These are phyloP conservation scores for Euborellia annulipes DNA, from an alignment of 1,140 invertebrate species.

Conservation along the genomic window DNA sequence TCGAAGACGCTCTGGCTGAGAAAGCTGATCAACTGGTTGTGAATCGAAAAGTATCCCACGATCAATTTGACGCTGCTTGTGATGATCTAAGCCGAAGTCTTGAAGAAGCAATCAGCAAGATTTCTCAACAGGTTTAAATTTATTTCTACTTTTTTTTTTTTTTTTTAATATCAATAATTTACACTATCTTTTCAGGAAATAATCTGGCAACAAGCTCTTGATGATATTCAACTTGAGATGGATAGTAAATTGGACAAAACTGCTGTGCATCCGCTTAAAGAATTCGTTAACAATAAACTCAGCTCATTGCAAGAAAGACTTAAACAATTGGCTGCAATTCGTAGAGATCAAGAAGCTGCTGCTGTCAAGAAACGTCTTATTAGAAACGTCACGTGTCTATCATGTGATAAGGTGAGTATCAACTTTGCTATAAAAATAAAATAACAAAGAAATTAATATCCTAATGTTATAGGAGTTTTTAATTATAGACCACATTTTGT, in stretches of 20 bases:
- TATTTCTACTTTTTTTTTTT: slow-evolving; percentile 14
- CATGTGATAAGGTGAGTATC: slow-evolving; percentile 47
- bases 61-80: slow-evolving; percentile 47
- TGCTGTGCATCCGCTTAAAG: slow-evolving; percentile 44
- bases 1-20: slow-evolving; percentile 47
- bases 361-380: slow-evolving; percentile 44
- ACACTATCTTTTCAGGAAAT: slow-evolving; percentile 28
- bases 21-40: slow-evolving; percentile 49
- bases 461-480: no score
- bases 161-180: no score
- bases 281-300: slow-evolving; percentile 44
- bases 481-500: neutral
- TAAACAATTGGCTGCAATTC: slow-evolving; percentile 33
- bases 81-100: slow-evolving; percentile 41
- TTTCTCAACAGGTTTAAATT: slow-evolving; percentile 44
- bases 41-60: slow-evolving; percentile 50
- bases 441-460: no score
- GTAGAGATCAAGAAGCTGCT: slow-evolving; percentile 47
- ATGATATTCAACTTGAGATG: slow-evolving; percentile 46
- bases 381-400: slow-evolving; percentile 53
- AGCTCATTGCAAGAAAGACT: slow-evolving; percentile 43
- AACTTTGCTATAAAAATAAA: no score
- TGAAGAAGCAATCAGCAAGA: slow-evolving; percentile 41
- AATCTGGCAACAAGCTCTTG: slow-evolving; percentile 41
- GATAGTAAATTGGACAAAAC: slow-evolving; percentile 48